Evolutionary conservation across 1,140 invertebrate genomes (phyloP), one percentile per base, ranked within the genome.

Genomic region (Hyphantria cunea): DNA sequence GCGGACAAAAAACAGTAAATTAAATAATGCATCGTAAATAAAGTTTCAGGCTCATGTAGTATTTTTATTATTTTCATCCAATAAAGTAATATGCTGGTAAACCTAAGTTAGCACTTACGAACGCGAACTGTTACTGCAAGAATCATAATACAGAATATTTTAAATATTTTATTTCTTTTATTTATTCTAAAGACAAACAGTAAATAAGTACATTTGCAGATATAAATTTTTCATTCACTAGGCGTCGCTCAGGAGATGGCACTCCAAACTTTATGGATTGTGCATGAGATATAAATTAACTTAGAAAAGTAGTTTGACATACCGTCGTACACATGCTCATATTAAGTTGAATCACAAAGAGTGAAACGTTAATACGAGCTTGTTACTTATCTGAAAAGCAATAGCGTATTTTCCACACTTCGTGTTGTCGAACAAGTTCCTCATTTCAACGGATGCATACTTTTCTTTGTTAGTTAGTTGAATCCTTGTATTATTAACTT

Each of bases 381-480:
- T 84, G 72, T 80, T 80, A 83, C 82, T 86, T 86, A 81, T 88
- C 78, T 84, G 70, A 80, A 82, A 82, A 82, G 80, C 82, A 74
- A 81, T 81, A 66, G 77, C 74, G 66, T 82, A 85, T 74, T 87
- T 88, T 83, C 68, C 67, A 76, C 72, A 78, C 78, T 78, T 75
- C n/a, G 74, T 67, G 82, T 76, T 84, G 74, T 72, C 66, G 68
- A 72, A 69, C 64, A 70, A 81, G 79, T 79, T 80, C 78, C 71
- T 72, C 67, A 73, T 68, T 73, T 49, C 60, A 44, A 48, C 62
- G 17, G 17, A 25, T 25, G 17, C 14, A 59, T 55, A 59, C 60
- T 14, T 55, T 39, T 41, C 45, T 13, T 7, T 44, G 12, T 60
- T n/a, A 25, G 5, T 13, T 14, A 11, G 15, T 39, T 12, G 41